A percentile compares a stretch with the other conserved stretches of the same genome.
Evolutionary conservation across 1,140 invertebrate genomes (phyloP).

Genomic region (Akabosia matsudoensis): DNA sequence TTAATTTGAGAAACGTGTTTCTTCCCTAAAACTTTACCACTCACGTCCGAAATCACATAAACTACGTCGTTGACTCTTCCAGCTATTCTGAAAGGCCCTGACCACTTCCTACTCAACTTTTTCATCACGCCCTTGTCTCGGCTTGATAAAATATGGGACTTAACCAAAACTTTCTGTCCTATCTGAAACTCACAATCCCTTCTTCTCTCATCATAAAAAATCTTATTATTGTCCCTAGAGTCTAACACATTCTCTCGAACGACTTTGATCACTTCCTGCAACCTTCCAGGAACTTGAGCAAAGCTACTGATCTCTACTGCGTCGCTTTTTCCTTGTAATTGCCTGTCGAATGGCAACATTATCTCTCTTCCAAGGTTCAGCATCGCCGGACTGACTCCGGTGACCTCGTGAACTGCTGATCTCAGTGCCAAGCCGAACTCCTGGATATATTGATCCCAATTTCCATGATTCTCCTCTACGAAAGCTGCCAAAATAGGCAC

Average conservation of each 20-base stretch:
- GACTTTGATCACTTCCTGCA: constrained; percentile 20
- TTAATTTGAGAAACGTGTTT: constrained; percentile 3
- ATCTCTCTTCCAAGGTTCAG: neutral
- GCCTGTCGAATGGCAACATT: neutral
- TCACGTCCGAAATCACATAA: neutral
- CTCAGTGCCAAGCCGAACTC: constrained; percentile 53
- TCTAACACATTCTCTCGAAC: constrained; percentile 25
- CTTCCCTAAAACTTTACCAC: neutral
- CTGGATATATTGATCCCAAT: constrained; percentile 50
- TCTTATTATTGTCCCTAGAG: constrained; percentile 22
- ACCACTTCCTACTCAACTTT: neutral
- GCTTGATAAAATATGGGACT: constrained; percentile 3
- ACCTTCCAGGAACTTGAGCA: constrained; percentile 24
- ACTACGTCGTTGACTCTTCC: neutral
- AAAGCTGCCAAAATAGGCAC: constrained; percentile 51
- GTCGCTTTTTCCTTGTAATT: neutral
- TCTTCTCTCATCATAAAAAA: constrained; percentile 16
- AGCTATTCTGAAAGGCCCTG: constrained; percentile 18
- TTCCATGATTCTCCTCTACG: constrained; percentile 47
- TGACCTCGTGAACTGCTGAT: constrained; percentile 50
- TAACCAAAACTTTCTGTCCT: constrained; percentile 21
- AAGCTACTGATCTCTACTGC: too few relatives aligned
- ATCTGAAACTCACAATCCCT: constrained; percentile 16
- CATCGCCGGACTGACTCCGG: constrained; percentile 50
- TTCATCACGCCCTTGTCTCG: neutral